Evolutionary conservation across 2,888 invertebrate species (phyloP).

Genomic region (Microplitis manilae): DNA sequence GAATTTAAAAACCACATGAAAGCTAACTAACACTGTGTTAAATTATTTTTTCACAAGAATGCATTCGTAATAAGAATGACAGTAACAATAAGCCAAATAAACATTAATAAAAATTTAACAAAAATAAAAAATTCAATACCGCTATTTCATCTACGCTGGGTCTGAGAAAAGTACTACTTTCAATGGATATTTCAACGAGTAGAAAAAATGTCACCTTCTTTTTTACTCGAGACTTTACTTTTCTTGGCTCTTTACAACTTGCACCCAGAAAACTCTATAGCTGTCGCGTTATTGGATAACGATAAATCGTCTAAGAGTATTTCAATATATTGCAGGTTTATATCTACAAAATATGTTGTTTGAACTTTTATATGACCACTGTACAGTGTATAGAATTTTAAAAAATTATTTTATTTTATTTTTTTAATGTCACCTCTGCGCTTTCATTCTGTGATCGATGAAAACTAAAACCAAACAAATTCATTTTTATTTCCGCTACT

Average conservation of each 20-base stretch:
- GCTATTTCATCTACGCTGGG: too few relatives aligned
- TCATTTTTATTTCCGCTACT: too few relatives aligned
- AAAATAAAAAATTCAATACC: too few relatives aligned
- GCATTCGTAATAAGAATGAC: too few relatives aligned
- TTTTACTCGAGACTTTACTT: conserved; percentile 3
- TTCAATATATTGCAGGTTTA: conserved; percentile 14
- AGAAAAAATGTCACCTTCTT: background rate
- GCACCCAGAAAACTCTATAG: conserved; percentile 17
- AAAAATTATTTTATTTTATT: background rate
- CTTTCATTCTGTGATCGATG: background rate
- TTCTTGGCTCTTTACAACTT: conserved; percentile 10
- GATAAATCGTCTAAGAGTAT: conserved; percentile 31
- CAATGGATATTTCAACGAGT: conserved; percentile 21
- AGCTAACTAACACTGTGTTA: too few relatives aligned
- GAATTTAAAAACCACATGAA: too few relatives aligned
- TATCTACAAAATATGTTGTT: conserved; percentile 1
- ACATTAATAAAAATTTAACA: too few relatives aligned
- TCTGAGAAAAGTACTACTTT: background rate
- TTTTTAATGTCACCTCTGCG: background rate
- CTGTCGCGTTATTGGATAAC: conserved; percentile 35
- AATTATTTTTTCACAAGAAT: too few relatives aligned
- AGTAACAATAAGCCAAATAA: too few relatives aligned
- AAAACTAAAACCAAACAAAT: too few relatives aligned
- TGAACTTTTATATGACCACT: background rate
- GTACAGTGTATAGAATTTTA: background rate